Conservation (phyloP, 1,140 invertebrate species). For the Varroa destructor region DNA sequence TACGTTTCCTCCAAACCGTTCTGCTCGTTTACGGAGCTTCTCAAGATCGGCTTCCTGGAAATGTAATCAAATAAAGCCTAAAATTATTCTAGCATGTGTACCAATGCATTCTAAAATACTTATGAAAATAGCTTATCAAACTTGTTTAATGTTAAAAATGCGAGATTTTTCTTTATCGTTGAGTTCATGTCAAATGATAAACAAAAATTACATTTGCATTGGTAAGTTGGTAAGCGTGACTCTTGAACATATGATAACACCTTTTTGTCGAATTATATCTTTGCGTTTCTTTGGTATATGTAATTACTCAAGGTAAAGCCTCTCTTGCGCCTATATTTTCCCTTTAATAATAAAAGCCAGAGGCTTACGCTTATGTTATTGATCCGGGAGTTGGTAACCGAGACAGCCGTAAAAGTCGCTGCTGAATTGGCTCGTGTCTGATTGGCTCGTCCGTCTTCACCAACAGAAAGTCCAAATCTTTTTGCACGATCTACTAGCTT, state of each 20-base stretch:
- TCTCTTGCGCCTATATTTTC: background rate
- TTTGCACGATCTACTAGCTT: constrained; percentile 20
- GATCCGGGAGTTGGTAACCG: background rate
- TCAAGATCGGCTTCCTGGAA: constrained; percentile 21
- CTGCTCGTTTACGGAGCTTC: constrained; percentile 17
- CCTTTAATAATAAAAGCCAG: background rate
- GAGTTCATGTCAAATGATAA: too few species aligned
- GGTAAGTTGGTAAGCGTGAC: too few species aligned
- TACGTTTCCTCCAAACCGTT: constrained; percentile 18
- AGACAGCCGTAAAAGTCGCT: background rate
- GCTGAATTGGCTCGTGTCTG: background rate
- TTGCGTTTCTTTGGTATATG: too few species aligned
- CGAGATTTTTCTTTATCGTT: too few species aligned
- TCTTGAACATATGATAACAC: too few species aligned
- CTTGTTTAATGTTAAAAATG: too few species aligned
- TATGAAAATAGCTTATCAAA: too few species aligned
- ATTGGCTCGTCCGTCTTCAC: constrained; percentile 16
- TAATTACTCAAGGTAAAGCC: background rate
- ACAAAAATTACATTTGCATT: too few species aligned
- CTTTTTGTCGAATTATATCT: too few species aligned
- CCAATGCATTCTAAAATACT: too few species aligned
- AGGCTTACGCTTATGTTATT: background rate
- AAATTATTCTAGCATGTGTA: background rate
- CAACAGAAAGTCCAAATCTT: constrained; percentile 8
- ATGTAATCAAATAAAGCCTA: background rate